Percentiles rank a stretch among this genome's conserved stretches.
These are phyloP conservation scores for Heliconius cydno DNA, from an alignment of 2,888 invertebrate genomes.

Conservation along the genomic window DNA sequence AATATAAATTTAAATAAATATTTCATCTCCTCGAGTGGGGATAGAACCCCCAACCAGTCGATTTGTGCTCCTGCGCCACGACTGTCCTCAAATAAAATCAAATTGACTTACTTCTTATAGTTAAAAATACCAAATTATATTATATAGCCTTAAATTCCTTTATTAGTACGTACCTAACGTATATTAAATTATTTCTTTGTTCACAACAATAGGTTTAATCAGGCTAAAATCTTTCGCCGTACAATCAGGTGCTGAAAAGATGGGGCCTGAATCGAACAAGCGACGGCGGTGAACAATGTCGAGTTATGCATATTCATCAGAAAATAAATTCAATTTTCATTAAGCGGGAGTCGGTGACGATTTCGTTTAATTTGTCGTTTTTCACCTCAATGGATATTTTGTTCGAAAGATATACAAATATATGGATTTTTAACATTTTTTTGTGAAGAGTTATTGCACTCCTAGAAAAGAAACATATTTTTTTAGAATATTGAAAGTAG, in stretches of 20 bases:
- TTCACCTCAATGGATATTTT: constrained; percentile 62
- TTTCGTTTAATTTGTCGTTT: constrained; percentile 78
- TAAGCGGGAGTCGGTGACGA: constrained; percentile 72
- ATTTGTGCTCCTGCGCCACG: too few species aligned
- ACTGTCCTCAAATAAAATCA: neutral
- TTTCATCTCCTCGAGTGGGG: rapidly evolving
- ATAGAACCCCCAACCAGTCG: too few species aligned
- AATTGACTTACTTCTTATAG: neutral
- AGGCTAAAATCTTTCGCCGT: constrained; percentile 43
- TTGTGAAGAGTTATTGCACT: too few species aligned
- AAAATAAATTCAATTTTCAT: constrained; percentile 74
- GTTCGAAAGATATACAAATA: constrained; percentile 11
- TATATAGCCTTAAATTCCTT: neutral
- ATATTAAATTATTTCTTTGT: constrained; percentile 27
- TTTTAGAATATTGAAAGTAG: too few species aligned
- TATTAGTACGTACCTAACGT: constrained; percentile 5
- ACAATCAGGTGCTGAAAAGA: constrained; percentile 63
- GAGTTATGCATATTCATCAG: constrained; percentile 76
- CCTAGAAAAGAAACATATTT: too few species aligned
- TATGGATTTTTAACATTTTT: too few species aligned
- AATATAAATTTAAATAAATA: too few species aligned
- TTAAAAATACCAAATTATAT: neutral
- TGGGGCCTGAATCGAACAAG: constrained; percentile 53
- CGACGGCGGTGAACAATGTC: constrained; percentile 63
- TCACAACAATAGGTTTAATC: constrained; percentile 45